phyloP scores from a whole-genome alignment of 2,888 invertebrate species.

The Cetonia aurata region DNA sequence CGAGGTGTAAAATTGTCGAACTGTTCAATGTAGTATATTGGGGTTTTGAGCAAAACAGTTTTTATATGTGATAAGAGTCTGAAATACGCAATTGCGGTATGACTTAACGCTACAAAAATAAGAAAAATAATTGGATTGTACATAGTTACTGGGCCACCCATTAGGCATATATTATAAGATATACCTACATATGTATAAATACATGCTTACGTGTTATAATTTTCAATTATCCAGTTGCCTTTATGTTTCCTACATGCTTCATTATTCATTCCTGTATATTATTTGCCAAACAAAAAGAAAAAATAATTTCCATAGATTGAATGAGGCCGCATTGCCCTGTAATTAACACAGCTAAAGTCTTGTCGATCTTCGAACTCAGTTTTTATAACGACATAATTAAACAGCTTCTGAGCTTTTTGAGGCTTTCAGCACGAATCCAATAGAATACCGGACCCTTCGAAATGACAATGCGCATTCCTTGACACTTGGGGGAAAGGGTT shows the following conservation, averaged over 20 bases:
- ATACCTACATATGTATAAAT: too few relatives aligned
- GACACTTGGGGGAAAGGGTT: constrained; percentile 57
- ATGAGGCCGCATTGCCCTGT: constrained; percentile 34
- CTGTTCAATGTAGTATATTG: too few relatives aligned
- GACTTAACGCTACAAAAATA: too few relatives aligned
- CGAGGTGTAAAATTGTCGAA: too few relatives aligned
- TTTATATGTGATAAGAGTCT: too few relatives aligned
- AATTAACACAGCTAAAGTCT: constrained; percentile 48
- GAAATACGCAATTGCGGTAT: too few relatives aligned
- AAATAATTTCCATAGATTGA: constrained; percentile 36
- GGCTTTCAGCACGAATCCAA: constrained; percentile 53
- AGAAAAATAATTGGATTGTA: too few relatives aligned
- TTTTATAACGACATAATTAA: constrained; percentile 61
- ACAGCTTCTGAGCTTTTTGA: constrained; percentile 52
- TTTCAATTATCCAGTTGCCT: too few relatives aligned
- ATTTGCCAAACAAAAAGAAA: neutral
- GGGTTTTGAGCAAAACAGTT: too few relatives aligned
- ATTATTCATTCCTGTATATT: constrained; percentile 5
- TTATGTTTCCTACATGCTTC: neutral
- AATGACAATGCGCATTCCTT: constrained; percentile 60
- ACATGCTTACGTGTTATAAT: too few relatives aligned
- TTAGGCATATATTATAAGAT: too few relatives aligned
- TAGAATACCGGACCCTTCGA: constrained; percentile 51
- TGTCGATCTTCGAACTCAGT: constrained; percentile 49
- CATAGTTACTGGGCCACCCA: too few relatives aligned